Evolutionary conservation across 2,888 invertebrate species (phyloP), one percentile per base, ranked within the genome.

Genomic region (Athetis lepigone): DNA sequence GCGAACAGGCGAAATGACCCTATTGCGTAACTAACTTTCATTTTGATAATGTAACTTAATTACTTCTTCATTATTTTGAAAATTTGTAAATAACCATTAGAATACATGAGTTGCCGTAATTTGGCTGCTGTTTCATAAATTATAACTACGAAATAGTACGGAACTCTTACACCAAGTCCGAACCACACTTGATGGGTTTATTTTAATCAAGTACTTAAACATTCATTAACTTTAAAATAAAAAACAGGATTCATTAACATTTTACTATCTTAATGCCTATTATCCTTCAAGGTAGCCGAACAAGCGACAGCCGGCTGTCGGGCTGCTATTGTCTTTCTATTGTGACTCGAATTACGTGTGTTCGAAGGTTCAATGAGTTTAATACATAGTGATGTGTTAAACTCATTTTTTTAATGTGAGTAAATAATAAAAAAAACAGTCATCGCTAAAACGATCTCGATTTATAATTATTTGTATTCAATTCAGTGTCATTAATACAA

Each of bases 381-480:
- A n/a, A n/a, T n/a, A n/a, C n/a, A n/a, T n/a, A n/a, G n/a, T n/a
- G n/a, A n/a, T n/a, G n/a, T n/a, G n/a, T n/a, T n/a, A n/a, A n/a
- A n/a, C n/a, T n/a, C n/a, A 33, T 33, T 33, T 33, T 33, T 0
- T 33, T 13, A 33, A 3, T 29, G 0, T 33, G 4, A 33, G 11
- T 11, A 49, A 39, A 29, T n/a, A 46, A 21, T 16, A 39, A 39
- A 40, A 59, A 51, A 55, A 33, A 9, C 13, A 27, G 8, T 3
- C 23, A 36, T 2, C n/a, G 37, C 1, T 18, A 21, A 0, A 29
- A 63, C 52, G 55, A 49, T 54, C 52, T 63, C n/a, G 6, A 47
- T 70, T 55, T 58, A n/a, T n/a, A n/a, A n/a, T n/a, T n/a, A 79
- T 75, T 80, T 71, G 52, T 81, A 81, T 74, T 71, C 75, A 64